phyloP scores from a whole-genome alignment of 1,140 invertebrate genomes.

The Drosophila murphyi region DNA sequence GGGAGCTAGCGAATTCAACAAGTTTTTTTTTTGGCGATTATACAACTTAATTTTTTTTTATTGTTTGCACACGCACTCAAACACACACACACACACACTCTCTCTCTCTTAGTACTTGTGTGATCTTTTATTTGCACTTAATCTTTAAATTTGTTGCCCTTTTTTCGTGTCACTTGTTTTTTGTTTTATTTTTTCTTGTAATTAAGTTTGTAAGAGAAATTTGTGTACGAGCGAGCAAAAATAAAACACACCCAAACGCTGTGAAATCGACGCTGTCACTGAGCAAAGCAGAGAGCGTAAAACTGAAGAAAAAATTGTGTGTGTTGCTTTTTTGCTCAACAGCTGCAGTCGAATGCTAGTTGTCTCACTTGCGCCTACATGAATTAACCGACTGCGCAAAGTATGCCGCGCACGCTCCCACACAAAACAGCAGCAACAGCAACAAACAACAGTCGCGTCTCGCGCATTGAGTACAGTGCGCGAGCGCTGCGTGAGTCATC shows the following conservation, averaged over 20 bases:
- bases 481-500: slow-evolving; percentile 54
- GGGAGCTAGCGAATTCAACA: slow-evolving; percentile 44
- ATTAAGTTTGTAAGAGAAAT: slow-evolving; percentile 39
- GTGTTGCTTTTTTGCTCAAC: slow-evolving; percentile 21
- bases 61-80: slow-evolving; percentile 59
- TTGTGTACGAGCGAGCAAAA: slow-evolving; percentile 23
- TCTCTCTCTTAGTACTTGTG: background rate
- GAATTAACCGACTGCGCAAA: slow-evolving; percentile 19
- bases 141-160: slow-evolving; percentile 29
- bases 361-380: slow-evolving; percentile 25
- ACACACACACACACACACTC: slow-evolving; percentile 6
- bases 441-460: slow-evolving; percentile 41
- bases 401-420: slow-evolving; percentile 64
- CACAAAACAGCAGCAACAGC: slow-evolving; percentile 27
- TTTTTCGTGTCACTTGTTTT: slow-evolving; percentile 33
- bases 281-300: slow-evolving; percentile 44
- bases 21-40: slow-evolving; percentile 66
- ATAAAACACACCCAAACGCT: slow-evolving; percentile 79
- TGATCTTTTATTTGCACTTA: slow-evolving; percentile 26
- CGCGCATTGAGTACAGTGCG: slow-evolving; percentile 25
- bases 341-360: slow-evolving; percentile 23
- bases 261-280: slow-evolving; percentile 68
- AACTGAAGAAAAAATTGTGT: slow-evolving; percentile 44
- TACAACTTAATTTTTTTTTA: slow-evolving; percentile 57
- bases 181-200: background rate